A percentile compares a stretch with the other conserved stretches of the same genome.
These are phyloP conservation scores for Lepetodrilus schrolli DNA, from an alignment of 2,888 invertebrate genomes.

Conservation along the genomic window DNA sequence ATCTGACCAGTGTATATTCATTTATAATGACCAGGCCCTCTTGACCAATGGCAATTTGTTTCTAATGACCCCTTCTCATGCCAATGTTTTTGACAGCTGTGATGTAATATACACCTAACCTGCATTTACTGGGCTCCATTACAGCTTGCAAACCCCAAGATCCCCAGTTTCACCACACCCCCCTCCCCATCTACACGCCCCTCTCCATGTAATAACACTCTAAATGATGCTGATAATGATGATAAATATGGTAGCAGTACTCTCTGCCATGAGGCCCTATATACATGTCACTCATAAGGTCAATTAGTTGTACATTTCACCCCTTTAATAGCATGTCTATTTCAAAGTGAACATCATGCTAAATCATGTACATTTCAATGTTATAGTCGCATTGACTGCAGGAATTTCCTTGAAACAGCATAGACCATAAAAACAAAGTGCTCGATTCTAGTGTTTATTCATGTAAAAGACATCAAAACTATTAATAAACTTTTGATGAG, in stretches of 20 bases:
- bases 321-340: background rate
- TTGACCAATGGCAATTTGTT: too few relatives aligned
- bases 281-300: background rate
- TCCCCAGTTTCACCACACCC: background rate
- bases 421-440: background rate
- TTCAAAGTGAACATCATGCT: background rate
- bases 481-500: too few relatives aligned
- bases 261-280: background rate
- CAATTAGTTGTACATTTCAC: background rate
- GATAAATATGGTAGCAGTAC: background rate
- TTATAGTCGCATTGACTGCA: background rate
- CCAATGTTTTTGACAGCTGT: background rate
- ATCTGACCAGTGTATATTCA: background rate
- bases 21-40: too few relatives aligned
- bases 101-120: background rate
- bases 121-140: too few relatives aligned
- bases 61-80: background rate
- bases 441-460: too few relatives aligned
- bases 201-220: too few relatives aligned
- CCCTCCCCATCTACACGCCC: background rate
- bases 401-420: too few relatives aligned
- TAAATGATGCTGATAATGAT: slow-evolving; percentile 3
- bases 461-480: too few relatives aligned
- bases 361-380: background rate
- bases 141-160: background rate